Evolutionary conservation across 1,140 invertebrate species (phyloP), one percentile per base, ranked within the genome.

Genomic region (Leptinotarsa texana): DNA sequence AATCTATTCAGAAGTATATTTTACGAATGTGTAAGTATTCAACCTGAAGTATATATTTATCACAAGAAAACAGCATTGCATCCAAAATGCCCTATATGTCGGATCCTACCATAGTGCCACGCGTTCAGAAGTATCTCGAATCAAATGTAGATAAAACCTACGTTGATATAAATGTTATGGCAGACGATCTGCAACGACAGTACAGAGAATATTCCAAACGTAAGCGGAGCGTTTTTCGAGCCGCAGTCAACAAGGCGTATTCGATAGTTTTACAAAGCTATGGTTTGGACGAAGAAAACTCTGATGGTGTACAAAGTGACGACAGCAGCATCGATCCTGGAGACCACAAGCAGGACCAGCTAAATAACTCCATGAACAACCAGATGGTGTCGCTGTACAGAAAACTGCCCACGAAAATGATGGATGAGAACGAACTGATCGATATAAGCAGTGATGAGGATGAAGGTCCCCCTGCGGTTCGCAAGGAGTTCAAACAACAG

Each of bases 131-230:
- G 88, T 89, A 89, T 77, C 82, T 90, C 77, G 87, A 87, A 76
- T 86, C 86, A 57, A 88, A 88, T 78, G 86, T 87, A 69, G 86
- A 88, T 65, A 87, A 87, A 77, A 85, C 86, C 4, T 89, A 87
- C 70, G 87, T 91, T 24, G 88, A 90, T 82, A 86, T 90, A 15
- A 86, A 87, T 74, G 86, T 87, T 66, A 90, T 91, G 89, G 88
- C 89, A 22, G 88, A 90, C 76, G 81, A 86, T 49, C 81, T 91
- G 13, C 89, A 89, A 80, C 85, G 80, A 75, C 86, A 85, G 72
- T 90, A 88, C 78, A 83, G 85, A n/a, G 89, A 91, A 57, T 91
- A 91, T 84, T 84, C 85, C n/a, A 86, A 83, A 78, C 88, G 87
- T 72, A 91, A 91, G 77, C 82, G 86, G 27, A 84, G 81, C 66